Conservation (phyloP, 1,140 invertebrate genomes). For the Cyrtorhinus lividipennis region DNA sequence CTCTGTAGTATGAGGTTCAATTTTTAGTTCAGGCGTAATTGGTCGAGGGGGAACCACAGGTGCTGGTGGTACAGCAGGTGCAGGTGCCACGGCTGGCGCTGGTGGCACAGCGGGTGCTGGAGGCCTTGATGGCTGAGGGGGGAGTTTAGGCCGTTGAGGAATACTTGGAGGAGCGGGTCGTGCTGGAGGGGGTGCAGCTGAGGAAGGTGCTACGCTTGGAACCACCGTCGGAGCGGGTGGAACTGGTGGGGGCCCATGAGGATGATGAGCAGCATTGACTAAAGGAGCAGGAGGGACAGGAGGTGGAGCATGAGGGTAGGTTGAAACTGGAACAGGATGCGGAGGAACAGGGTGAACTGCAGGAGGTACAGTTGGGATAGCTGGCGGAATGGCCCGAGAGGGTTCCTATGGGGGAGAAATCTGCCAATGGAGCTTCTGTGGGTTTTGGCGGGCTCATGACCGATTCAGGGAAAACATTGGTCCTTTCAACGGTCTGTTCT, state of each 20-base stretch:
- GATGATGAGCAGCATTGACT: too few species aligned
- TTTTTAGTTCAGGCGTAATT: slow-evolving; percentile 23
- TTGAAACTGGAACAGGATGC: background rate
- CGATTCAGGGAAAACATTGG: background rate
- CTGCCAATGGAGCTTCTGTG: background rate
- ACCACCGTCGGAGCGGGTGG: slow-evolving; percentile 17
- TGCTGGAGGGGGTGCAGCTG: slow-evolving; percentile 1
- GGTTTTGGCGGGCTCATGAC: background rate
- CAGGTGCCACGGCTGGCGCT: too few species aligned
- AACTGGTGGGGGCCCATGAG: slow-evolving; percentile 2
- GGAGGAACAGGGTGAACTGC: slow-evolving; percentile 21
- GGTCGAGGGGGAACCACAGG: slow-evolving; percentile 18
- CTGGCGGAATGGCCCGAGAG: slow-evolving; percentile 9
- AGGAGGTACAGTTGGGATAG: slow-evolving; percentile 21
- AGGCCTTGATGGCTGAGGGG: slow-evolving; percentile 19
- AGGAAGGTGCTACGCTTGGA: background rate
- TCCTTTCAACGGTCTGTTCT: slow-evolving; percentile 21
- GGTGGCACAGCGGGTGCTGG: too few species aligned
- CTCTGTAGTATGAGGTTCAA: slow-evolving; percentile 26
- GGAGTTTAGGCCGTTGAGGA: slow-evolving; percentile 24
- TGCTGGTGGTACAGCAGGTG: too few species aligned
- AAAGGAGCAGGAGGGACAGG: background rate
- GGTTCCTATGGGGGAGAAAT: slow-evolving; percentile 6
- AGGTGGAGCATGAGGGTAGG: background rate
- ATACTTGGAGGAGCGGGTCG: slow-evolving; percentile 28